phyloP scores from a whole-genome alignment of 2,888 invertebrate genomes.

The Pristionchus fissidentatus region DNA sequence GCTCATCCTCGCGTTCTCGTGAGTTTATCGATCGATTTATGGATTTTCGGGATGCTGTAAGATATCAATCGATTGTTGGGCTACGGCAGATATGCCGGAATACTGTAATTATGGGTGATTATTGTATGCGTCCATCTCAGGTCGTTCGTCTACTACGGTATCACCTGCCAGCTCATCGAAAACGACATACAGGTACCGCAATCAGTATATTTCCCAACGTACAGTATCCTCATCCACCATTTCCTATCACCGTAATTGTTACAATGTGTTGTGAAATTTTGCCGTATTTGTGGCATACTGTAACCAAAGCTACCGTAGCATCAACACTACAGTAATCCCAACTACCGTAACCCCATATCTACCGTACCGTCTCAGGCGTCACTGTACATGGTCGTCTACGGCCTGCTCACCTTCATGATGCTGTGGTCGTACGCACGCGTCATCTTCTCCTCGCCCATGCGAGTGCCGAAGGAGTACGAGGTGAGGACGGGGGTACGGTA shows the following conservation, averaged over 20 bases:
- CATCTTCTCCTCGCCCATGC: neutral
- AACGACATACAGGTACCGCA: slow-evolving; percentile 19
- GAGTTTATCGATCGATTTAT: neutral
- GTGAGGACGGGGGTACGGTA: neutral
- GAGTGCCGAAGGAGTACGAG: slow-evolving; percentile 17
- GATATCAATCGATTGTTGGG: too few species aligned
- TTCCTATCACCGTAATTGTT: neutral
- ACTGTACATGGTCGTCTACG: slow-evolving; percentile 30
- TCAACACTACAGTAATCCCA: neutral
- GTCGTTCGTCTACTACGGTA: neutral
- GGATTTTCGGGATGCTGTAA: too few species aligned
- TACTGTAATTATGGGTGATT: too few species aligned
- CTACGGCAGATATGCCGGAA: too few species aligned
- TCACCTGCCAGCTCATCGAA: neutral
- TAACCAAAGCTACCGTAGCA: neutral
- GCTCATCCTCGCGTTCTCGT: neutral
- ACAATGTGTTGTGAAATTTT: too few species aligned
- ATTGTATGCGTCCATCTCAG: too few species aligned
- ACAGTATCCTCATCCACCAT: neutral
- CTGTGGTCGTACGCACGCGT: slow-evolving; percentile 18
- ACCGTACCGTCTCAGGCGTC: slow-evolving; percentile 7
- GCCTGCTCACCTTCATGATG: slow-evolving; percentile 36
- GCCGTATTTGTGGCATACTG: too few species aligned
- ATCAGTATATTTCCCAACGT: neutral
- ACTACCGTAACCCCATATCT: slow-evolving; percentile 2